Conservation (phyloP, 2,888 invertebrate species). For the Pterostichus madidus region DNA sequence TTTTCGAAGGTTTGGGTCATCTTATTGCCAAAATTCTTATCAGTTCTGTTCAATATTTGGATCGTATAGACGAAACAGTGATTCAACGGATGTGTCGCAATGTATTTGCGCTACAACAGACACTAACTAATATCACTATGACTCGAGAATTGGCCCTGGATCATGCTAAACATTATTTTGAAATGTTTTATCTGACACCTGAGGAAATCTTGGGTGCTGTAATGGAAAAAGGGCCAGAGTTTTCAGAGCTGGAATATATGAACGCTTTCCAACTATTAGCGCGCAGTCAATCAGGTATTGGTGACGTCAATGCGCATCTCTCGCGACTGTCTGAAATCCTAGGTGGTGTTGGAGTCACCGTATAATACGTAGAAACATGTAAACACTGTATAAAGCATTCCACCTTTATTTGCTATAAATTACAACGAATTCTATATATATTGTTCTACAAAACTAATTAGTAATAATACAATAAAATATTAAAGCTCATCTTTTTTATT, state of each 20-base stretch:
- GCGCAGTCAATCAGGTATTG: conserved; percentile 79
- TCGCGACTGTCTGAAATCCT: conserved; percentile 91
- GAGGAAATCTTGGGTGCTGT: conserved; percentile 93
- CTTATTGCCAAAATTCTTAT: conserved; percentile 89
- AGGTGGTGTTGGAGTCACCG: conserved; percentile 90
- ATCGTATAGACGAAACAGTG: conserved; percentile 88
- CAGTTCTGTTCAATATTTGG: conserved; percentile 88
- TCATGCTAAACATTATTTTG: conserved; percentile 93
- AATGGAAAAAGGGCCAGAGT: conserved; percentile 92
- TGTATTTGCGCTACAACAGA: conserved; percentile 91
- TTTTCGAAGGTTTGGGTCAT: conserved; percentile 92
- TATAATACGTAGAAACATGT: conserved; percentile 76
- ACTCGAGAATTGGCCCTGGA: conserved; percentile 91
- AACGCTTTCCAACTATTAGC: conserved; percentile 90
- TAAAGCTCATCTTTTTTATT: conserved; percentile 77
- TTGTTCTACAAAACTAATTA: not conserved
- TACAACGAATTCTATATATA: conserved; percentile 45
- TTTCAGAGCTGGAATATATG: conserved; percentile 92
- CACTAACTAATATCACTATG: conserved; percentile 90
- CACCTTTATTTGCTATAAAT: conserved; percentile 7
- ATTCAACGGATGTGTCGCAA: conserved; percentile 93
- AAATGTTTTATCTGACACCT: conserved; percentile 89
- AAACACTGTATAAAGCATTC: conserved; percentile 35
- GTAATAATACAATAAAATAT: conserved; percentile 63
- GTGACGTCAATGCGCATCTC: conserved; percentile 84